These are phyloP conservation scores for Archips xylosteana DNA, from an alignment of 2,888 invertebrate genomes.

Conservation along the genomic window DNA sequence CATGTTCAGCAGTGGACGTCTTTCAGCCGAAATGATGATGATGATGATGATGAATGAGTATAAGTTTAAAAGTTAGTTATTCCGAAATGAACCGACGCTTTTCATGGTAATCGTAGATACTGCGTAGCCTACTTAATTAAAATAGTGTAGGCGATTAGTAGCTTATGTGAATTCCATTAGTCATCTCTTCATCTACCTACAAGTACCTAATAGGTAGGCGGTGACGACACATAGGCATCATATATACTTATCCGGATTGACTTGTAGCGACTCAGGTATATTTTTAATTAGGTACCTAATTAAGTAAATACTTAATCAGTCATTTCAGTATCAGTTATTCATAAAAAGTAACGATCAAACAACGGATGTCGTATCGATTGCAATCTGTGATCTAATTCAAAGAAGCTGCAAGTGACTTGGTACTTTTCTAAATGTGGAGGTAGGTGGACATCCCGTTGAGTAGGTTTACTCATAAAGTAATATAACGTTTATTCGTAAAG, in stretches of 20 bases:
- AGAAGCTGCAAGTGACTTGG: too few species aligned
- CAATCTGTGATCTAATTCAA: too few species aligned
- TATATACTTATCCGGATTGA: neutral
- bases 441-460: neutral
- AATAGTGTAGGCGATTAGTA: conserved; percentile 1
- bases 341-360: too few species aligned
- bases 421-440: neutral
- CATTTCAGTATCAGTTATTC: too few species aligned
- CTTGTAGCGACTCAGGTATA: neutral
- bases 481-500: neutral
- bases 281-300: too few species aligned
- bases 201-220: neutral
- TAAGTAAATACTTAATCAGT: too few species aligned
- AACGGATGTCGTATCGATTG: too few species aligned
- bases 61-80: too few species aligned
- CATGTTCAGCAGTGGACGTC: too few species aligned
- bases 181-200: neutral
- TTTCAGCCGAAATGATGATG: too few species aligned
- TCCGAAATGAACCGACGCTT: neutral
- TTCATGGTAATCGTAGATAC: neutral
- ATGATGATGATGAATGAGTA: too few species aligned
- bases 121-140: conserved; percentile 3
- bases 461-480: neutral
- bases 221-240: neutral
- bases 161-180: neutral